A percentile compares a stretch with the other conserved stretches of the same genome.
Evolutionary conservation across 1,140 invertebrate species (phyloP).

Genomic region (Babylonia areolata): DNA sequence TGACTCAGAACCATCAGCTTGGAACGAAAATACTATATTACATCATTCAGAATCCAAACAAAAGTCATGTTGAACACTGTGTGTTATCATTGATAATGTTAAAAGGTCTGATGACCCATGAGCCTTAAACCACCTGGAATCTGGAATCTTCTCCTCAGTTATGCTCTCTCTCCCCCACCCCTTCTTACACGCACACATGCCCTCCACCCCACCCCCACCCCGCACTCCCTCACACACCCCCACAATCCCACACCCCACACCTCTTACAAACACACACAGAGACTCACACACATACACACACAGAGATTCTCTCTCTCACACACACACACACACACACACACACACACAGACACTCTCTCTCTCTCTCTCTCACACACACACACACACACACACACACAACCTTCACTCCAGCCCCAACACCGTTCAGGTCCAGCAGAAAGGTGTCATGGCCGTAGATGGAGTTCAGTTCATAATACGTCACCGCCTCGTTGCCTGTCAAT

Average conservation of each 20-base stretch:
- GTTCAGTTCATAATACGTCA: conserved; percentile 75
- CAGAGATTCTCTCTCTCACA: background rate
- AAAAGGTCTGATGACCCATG: no score
- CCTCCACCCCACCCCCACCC: no score
- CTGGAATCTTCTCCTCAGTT: no score
- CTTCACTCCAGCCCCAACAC: conserved; percentile 74
- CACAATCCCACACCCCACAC: background rate
- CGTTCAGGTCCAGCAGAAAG: conserved; percentile 75
- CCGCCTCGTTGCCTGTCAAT: conserved; percentile 68
- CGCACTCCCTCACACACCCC: no score
- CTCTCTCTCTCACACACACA: background rate
- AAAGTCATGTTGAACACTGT: no score
- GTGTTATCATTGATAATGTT: no score
- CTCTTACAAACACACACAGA: background rate
- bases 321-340: background rate
- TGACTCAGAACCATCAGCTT: no score
- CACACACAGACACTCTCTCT: conserved; percentile 35
- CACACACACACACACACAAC: conserved; percentile 46
- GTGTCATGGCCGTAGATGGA: conserved; percentile 76
- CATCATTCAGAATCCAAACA: no score
- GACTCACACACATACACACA: background rate
- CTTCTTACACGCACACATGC: no score
- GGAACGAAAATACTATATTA: no score
- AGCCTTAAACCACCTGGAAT: no score
- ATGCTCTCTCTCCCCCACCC: no score